These are phyloP conservation scores for Callipepla squamata DNA, from an alignment of 2,113 vertebrate genomes.

Conservation along the genomic window DNA sequence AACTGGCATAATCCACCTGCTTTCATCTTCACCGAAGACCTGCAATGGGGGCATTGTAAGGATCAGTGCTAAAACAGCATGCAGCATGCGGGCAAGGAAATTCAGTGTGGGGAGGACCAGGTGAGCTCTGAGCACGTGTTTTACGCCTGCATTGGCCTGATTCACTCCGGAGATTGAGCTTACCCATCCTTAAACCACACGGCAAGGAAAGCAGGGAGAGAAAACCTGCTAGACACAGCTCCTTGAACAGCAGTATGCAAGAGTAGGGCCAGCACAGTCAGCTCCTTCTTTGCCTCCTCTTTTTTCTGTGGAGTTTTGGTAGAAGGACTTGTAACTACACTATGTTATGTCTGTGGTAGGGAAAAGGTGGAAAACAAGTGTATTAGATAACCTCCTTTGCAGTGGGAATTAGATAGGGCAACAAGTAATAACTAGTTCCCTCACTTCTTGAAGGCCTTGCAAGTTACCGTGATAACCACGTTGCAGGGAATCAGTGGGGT, in stretches of 20 bases:
- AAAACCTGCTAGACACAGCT: background rate
- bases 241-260: background rate
- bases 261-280: background rate
- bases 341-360: background rate
- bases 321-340: background rate
- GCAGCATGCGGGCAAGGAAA: background rate
- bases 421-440: background rate
- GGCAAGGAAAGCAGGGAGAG: background rate
- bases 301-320: background rate
- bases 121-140: background rate
- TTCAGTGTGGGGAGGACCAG: background rate
- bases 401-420: background rate
- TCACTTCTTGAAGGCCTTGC: background rate
- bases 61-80: background rate
- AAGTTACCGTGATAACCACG: background rate
- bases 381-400: background rate
- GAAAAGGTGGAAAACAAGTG: background rate
- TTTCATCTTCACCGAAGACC: background rate
- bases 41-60: background rate
- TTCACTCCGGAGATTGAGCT: background rate
- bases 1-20: background rate
- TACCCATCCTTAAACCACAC: accelerated
- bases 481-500: background rate
- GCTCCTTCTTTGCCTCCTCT: background rate
- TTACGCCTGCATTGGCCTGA: background rate